Evolutionary conservation across 2,797 vertebrate genomes (phyloP).

Genomic region (Protonibea diacanthus): DNA sequence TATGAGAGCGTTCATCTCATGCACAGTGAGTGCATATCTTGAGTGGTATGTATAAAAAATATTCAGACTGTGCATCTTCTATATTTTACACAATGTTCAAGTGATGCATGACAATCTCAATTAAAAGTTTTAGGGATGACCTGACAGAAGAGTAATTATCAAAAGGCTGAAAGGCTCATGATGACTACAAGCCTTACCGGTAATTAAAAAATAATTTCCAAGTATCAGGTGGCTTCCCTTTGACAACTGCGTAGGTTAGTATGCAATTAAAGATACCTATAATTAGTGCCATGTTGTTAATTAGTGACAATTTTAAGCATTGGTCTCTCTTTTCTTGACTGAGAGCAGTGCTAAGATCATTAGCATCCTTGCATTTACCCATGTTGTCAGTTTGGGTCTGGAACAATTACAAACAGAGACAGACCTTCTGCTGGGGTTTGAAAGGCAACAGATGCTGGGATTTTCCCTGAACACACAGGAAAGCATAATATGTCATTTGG

Average conservation of each 20-base stretch:
- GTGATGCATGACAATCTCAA: constrained; percentile 68
- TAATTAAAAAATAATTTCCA: constrained; percentile 88
- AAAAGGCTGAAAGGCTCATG: constrained; percentile 67
- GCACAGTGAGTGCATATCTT: constrained; percentile 20
- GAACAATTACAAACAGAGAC: constrained; percentile 56
- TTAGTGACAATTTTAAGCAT: constrained; percentile 82
- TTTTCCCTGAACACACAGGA: constrained; percentile 48
- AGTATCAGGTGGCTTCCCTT: constrained; percentile 86
- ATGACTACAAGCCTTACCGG: constrained; percentile 73
- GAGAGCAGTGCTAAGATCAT: constrained; percentile 64
- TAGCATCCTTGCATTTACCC: constrained; percentile 60
- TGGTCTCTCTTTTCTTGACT: constrained; percentile 71
- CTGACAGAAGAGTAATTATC: constrained; percentile 80
- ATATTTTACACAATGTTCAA: constrained; percentile 21
- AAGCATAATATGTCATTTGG: constrained; percentile 38
- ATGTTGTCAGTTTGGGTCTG: constrained; percentile 50
- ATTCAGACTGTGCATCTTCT: not conserved
- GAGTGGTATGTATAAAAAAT: not conserved
- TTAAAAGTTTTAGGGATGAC: constrained; percentile 78
- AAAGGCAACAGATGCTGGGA: constrained; percentile 61
- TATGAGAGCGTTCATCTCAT: constrained; percentile 19
- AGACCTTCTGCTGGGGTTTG: constrained; percentile 53
- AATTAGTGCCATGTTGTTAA: constrained; percentile 86
- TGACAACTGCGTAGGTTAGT: constrained; percentile 85
- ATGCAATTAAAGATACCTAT: constrained; percentile 86